Conservation (phyloP, 2,113 vertebrate species). For the Gadus macrocephalus region DNA sequence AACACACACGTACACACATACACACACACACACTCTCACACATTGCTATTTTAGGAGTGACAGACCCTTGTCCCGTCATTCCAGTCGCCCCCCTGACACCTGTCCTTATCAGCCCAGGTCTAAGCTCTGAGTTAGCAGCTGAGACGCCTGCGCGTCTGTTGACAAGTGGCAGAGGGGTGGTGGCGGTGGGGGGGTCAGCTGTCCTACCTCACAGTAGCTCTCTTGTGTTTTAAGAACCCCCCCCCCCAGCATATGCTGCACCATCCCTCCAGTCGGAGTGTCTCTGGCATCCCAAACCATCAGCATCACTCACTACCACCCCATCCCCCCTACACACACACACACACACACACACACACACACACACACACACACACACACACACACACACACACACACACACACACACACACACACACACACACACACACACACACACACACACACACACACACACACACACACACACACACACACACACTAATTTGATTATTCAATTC, state of each 20-base stretch:
- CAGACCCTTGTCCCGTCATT: slow-evolving; percentile 45
- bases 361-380: neutral
- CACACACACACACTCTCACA: slow-evolving; percentile 19
- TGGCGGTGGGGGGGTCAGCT: slow-evolving; percentile 44
- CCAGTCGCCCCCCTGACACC: slow-evolving; percentile 14
- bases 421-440: neutral
- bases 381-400: slow-evolving; percentile 12
- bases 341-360: neutral
- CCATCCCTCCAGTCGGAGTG: slow-evolving; percentile 23
- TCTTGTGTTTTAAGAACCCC: slow-evolving; percentile 36
- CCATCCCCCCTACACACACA: slow-evolving; percentile 22
- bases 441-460: neutral
- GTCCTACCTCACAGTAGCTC: slow-evolving; percentile 46
- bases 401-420: neutral
- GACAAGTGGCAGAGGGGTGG: slow-evolving; percentile 47
- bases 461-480: slow-evolving; percentile 1
- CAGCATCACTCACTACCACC: slow-evolving; percentile 23
- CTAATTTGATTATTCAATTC: too few species aligned
- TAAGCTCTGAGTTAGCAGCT: slow-evolving; percentile 59
- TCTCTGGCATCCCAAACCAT: slow-evolving; percentile 1
- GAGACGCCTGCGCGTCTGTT: slow-evolving; percentile 46
- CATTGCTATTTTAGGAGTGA: slow-evolving; percentile 62
- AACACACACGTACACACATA: neutral
- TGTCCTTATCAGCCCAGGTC: slow-evolving; percentile 37
- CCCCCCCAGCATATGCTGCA: slow-evolving; percentile 36